Base-by-base conservation (phyloP, 2,888 invertebrate genomes). In the Clusia tigrina region DNA sequence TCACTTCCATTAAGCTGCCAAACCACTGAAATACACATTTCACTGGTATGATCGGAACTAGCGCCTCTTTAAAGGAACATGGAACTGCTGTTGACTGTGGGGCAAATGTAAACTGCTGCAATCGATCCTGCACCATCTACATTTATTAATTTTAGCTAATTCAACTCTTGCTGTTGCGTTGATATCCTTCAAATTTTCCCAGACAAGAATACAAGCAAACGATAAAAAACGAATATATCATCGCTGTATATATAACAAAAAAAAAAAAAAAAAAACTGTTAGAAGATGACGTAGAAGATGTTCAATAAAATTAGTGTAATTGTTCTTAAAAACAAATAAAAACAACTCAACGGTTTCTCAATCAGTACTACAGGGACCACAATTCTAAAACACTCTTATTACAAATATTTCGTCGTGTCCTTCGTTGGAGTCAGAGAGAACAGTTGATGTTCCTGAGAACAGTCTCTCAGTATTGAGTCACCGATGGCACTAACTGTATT, bases 1-100 rank as follows among this genome's bases (percentile, higher is more conserved):
- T 62, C 75, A 76, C 55, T 66, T 69, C 48, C 77, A 80, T 60
- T 79, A 62, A 23, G 55, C 54, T 46, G 46, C n/a, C 26, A 58
- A 51, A 46, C 20, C 15, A 17, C 18, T n/a, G 22, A 58, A 32
- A 5, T 42, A 42, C 10, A 42, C 42, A n/a, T 42, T 17, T 42
- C 10, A 42, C 10, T 3, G n/a, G 9, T 17, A 15, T 3, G 10
- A 5, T n/a, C 42, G 42, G n/a, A 42, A 5, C 42, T 42, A 17
- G 42, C 42, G n/a, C 42, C 2, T 5, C 10, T 42, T 12, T n/a
- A n/a, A n/a, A n/a, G n/a, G n/a, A n/a, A 12, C 32, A 32, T 32
- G 32, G 32, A 15, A n/a, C 42, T 42, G 42, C 42, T 42, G 42
- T 15, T 32, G 12, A n/a, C 42, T 42, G n/a, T 15, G 32, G n/a